Base-by-base conservation (phyloP, 2,888 invertebrate species). In the Sphaerophoria rueppellii region DNA sequence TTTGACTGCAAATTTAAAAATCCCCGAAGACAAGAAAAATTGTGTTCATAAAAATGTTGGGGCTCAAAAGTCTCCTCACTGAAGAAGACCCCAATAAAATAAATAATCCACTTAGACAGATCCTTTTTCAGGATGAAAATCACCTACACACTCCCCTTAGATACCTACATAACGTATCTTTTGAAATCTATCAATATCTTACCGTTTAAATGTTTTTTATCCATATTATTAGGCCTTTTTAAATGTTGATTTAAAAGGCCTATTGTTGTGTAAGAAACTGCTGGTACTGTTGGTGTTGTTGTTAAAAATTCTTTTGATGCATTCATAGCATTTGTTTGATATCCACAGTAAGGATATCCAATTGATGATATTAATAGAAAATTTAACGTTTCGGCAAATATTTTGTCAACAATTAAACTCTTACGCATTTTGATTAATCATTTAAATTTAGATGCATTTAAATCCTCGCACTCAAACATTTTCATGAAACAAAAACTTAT, bases 361-460 rank as follows among this genome's bases (percentile, higher is more conserved):
- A 88, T 81, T 57, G 87, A 86, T 82, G 87, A 87, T 82, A 89
- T 87, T 86, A 88, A 50, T 71, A 89, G 85, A 85, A 88, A 87
- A 87, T 88, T 87, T 87, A 89, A 87, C 87, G 88, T 88, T 87
- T 88, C 88, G 77, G 86, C 86, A 87, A 88, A 86, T 65, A 88
- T 80, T 87, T 87, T 87, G 83, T 87, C 87, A 86, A 88, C 88
- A 87, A 87, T 88, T 79, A 88, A 88, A 82, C 88, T 88, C 87
- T 88, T 87, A 87, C 88, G 88, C 89, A 89, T 89, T 87, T 89
- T 89, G 88, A 87, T 87, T 87, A 87, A 76, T 88, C 79, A 80
- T 75, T 24, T 24, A 24, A 24, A 24, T 24, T 24, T 85, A 50
- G 54, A 80, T 77, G 69, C 87, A 87, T 88, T 86, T 86, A 86